Conservation (phyloP, 1,140 invertebrate species). For the Drosophila sp. region DNA sequence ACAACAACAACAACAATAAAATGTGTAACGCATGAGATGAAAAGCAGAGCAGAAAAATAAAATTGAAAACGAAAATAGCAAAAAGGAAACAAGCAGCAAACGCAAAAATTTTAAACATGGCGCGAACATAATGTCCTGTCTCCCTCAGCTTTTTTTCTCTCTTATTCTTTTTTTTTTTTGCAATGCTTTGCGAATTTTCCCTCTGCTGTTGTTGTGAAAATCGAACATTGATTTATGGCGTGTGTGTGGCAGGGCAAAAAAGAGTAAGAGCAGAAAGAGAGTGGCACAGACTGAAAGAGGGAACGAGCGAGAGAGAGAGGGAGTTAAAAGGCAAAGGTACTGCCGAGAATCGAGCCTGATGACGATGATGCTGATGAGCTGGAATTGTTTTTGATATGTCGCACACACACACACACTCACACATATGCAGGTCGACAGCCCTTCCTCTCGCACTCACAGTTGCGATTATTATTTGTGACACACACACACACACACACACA, state of each 20-base stretch:
- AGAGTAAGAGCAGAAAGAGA: conserved; percentile 4
- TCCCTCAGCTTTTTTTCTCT: conserved; percentile 51
- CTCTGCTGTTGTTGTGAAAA: conserved; percentile 61
- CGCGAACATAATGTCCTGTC: conserved; percentile 84
- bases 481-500: conserved; percentile 30
- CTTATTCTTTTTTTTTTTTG: conserved; percentile 45
- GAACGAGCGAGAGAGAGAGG: conserved; percentile 1
- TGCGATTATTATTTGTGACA: conserved; percentile 70
- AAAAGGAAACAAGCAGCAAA: conserved; percentile 41
- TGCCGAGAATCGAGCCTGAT: conserved; percentile 51
- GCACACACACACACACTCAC: conserved; percentile 35
- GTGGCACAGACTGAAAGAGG: not conserved
- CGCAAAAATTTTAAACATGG: conserved; percentile 78
- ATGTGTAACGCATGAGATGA: conserved; percentile 79
- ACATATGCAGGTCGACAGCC: conserved; percentile 56
- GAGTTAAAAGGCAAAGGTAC: conserved; percentile 26
- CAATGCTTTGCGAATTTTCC: conserved; percentile 61
- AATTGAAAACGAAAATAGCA: conserved; percentile 46
- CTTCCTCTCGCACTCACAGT: conserved; percentile 16
- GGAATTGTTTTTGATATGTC: conserved; percentile 80
- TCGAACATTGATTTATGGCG: conserved; percentile 81
- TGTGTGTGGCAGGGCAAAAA: conserved; percentile 69
- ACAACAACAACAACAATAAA: conserved; percentile 64
- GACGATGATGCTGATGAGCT: conserved; percentile 79
- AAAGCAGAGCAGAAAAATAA: conserved; percentile 64